Evolutionary conservation across 2,113 vertebrate genomes (phyloP).

Genomic region (Apistogramma diplotaenia): DNA sequence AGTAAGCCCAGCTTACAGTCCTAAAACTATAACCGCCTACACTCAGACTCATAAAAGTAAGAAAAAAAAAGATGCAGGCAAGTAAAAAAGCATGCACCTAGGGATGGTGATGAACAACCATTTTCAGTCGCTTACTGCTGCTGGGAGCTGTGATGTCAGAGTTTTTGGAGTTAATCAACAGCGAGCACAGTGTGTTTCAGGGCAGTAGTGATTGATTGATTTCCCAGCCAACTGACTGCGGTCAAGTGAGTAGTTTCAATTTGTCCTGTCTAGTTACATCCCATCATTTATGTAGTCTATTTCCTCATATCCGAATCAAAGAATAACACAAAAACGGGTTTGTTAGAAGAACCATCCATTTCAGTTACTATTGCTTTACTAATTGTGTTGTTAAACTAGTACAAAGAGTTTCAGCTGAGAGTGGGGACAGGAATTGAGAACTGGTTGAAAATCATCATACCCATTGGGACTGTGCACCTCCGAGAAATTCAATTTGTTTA

Average conservation of each 20-base stretch:
- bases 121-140: neutral
- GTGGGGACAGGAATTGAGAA: too few relatives aligned
- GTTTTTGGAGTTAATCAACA: slow-evolving; percentile 50
- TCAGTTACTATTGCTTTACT: neutral
- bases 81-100: neutral
- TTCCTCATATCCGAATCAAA: neutral
- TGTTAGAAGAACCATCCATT: neutral
- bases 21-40: slow-evolving; percentile 28
- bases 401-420: neutral
- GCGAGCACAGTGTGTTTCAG: slow-evolving; percentile 37
- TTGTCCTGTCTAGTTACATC: slow-evolving; percentile 36
- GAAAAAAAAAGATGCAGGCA: neutral
- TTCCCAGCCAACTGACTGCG: slow-evolving; percentile 33
- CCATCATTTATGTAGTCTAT: neutral
- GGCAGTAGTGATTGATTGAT: slow-evolving; percentile 63
- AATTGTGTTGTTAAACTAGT: neutral
- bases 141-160: slow-evolving; percentile 18
- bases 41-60: slow-evolving; percentile 10
- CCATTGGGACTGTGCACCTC: too few relatives aligned
- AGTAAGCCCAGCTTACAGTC: slow-evolving; percentile 27
- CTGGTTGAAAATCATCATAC: too few relatives aligned
- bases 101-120: neutral
- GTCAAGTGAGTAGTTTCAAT: slow-evolving; percentile 62
- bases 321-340: neutral
- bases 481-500: too few relatives aligned